Evolutionary conservation across 1,140 invertebrate species (phyloP).

Genomic region (Drosophila sp.): DNA sequence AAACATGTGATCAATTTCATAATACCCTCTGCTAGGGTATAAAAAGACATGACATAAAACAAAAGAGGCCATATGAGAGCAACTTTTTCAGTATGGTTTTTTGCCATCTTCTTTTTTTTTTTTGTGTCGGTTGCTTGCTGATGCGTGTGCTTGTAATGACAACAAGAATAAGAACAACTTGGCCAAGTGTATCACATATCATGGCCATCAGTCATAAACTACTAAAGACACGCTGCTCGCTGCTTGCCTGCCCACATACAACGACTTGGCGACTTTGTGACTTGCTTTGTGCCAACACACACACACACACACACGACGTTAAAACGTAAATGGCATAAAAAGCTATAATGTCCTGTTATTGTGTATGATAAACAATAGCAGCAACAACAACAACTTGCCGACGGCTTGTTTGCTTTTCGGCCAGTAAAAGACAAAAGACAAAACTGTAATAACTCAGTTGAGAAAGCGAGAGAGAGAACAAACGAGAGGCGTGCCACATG

Average conservation of each 20-base stretch:
- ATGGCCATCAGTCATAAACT: slow-evolving; percentile 75
- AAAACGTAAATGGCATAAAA: slow-evolving; percentile 79
- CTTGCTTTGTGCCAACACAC: slow-evolving; percentile 30
- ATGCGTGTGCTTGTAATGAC: slow-evolving; percentile 59
- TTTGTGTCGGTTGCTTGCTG: slow-evolving; percentile 14
- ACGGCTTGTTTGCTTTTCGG: slow-evolving; percentile 45
- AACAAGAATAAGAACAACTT: slow-evolving; percentile 41
- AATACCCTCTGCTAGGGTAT: no score
- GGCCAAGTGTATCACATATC: slow-evolving; percentile 68
- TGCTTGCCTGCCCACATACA: slow-evolving; percentile 22
- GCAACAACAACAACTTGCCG: slow-evolving; percentile 47
- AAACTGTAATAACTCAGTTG: slow-evolving; percentile 48
- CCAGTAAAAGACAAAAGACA: slow-evolving; percentile 45
- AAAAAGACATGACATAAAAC: slow-evolving; percentile 59
- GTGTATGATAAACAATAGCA: slow-evolving; percentile 65
- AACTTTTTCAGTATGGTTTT: slow-evolving; percentile 22
- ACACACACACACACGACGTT: slow-evolving; percentile 40
- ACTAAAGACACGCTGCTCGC: slow-evolving; percentile 30
- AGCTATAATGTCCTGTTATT: slow-evolving; percentile 73
- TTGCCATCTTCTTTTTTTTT: not conserved
- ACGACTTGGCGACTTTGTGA: slow-evolving; percentile 40
- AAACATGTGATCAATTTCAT: no score
- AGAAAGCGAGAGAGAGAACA: not conserved
- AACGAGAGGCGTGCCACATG: slow-evolving; percentile 55
- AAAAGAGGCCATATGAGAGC: slow-evolving; percentile 38